Percentiles rank a stretch among this genome's conserved stretches.
Conservation (phyloP, 2,113 vertebrate species). For the human region DNA sequence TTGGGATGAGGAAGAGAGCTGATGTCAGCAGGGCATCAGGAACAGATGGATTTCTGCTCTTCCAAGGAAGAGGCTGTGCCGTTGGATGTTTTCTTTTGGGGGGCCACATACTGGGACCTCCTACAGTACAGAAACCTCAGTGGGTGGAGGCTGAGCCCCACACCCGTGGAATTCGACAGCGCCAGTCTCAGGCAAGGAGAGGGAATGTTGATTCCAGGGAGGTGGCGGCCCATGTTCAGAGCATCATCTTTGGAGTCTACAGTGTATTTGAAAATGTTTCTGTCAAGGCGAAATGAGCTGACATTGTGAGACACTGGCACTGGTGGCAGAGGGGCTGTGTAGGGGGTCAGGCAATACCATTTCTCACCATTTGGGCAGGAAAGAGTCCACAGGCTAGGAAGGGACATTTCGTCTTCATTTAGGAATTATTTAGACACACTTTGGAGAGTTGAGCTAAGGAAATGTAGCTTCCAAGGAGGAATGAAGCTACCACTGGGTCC, state of each 20-base stretch:
- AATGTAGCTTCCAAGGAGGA: neutral
- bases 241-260: neutral
- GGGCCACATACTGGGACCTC: neutral
- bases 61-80: neutral
- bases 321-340: too few species aligned
- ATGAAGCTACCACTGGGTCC: neutral
- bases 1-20: neutral
- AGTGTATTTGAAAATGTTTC: neutral
- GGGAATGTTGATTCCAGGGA: neutral
- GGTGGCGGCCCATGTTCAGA: neutral
- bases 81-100: neutral
- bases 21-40: too few species aligned
- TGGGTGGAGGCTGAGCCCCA: neutral
- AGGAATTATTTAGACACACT: neutral
- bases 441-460: neutral
- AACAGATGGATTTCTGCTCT: neutral
- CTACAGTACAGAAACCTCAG: neutral
- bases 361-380: neutral
- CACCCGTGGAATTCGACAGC: rapidly evolving
- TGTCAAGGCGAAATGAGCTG: too few species aligned
- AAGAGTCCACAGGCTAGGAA: neutral
- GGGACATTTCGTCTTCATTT: neutral
- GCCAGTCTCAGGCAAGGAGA: neutral
- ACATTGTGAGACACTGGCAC: too few species aligned
- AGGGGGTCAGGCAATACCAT: neutral